Evolutionary conservation across 1,140 invertebrate species (phyloP), one percentile per base, ranked within the genome.

Genomic region (Medauroidea extradentata): DNA sequence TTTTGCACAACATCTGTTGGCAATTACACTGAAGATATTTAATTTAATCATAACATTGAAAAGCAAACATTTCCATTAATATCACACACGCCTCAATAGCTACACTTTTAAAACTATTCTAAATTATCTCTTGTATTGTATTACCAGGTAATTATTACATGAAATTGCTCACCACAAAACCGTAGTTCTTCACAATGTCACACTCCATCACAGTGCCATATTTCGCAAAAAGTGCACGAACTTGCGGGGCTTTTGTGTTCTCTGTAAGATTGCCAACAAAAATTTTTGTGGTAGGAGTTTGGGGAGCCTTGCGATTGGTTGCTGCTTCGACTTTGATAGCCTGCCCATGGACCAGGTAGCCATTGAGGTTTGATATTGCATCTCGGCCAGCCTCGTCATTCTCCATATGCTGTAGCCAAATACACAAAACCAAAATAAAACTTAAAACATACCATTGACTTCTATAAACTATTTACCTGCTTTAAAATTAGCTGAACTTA

Each of bases 321-420:
- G 90, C 90, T 66, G 91, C 91, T 73, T 96, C 92, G 65, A 94
- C 94, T 80, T 93, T 93, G 69, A 96, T 91, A 61, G 89, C 85
- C 69, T 90, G 87, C 49, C 91, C 93, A 78, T 93, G 88, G 69
- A 96, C 84, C 66, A 89, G 75, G 68, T 89, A 84, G 64, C 92
- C 91, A 82, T 96, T 94, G 69, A 96, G 79, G 72, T 90, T 92
- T 76, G 93, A 89, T 73, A 94, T 94, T 44, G 94, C 93, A 72
- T 89, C 87, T 80, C 92, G 87, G 46, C 93, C 93, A 71, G 90
- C 87, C 69, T 91, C 85, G 75, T 93, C 91, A 76, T 89, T 90
- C 79, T 93, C 90, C 93, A 95, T 96, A 78, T 97, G 94, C 85
- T 87, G 61, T 27, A 73, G 69, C 62, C 29, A 34, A 34, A 4